Percentiles rank a stretch among this genome's conserved stretches.
phyloP scores from a whole-genome alignment of 2,888 invertebrate genomes.

The Gryllus longicercus region DNA sequence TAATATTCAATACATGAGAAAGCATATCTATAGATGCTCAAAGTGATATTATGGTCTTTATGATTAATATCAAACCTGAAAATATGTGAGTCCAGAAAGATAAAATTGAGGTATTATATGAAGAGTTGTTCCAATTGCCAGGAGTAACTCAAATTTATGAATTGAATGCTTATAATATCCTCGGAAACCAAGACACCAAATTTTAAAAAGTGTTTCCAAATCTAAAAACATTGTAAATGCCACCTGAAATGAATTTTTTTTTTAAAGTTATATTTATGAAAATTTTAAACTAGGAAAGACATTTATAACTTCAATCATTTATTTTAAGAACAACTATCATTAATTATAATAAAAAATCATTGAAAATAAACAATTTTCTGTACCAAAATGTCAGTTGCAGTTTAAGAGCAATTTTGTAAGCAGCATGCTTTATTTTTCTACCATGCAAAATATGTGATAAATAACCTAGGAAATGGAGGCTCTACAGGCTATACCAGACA shows the following conservation, averaged over 20 bases:
- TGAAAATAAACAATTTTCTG: too few relatives aligned
- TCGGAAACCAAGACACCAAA: constrained; percentile 93
- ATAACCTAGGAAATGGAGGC: too few relatives aligned
- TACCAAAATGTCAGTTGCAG: too few relatives aligned
- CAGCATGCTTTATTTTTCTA: neutral
- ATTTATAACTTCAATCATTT: too few relatives aligned
- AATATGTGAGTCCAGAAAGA: constrained; percentile 91
- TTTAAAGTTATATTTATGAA: neutral
- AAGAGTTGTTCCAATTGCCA: constrained; percentile 89
- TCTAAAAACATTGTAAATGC: constrained; percentile 93
- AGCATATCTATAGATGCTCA: constrained; percentile 24
- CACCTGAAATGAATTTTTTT: constrained; percentile 55
- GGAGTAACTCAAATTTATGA: constrained; percentile 93
- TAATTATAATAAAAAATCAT: too few relatives aligned
- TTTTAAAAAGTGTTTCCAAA: constrained; percentile 92
- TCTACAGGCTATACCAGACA: too few relatives aligned
- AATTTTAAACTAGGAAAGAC: too few relatives aligned
- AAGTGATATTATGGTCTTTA: neutral
- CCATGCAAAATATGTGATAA: neutral
- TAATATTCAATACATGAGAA: constrained; percentile 35
- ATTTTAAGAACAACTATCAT: too few relatives aligned
- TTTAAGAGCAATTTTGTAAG: neutral
- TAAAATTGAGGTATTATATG: constrained; percentile 92
- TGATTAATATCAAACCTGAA: constrained; percentile 60
- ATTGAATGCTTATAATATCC: constrained; percentile 95